Base-by-base conservation (phyloP, 1,140 invertebrate species). In the Hycleus phaleratus region DNA sequence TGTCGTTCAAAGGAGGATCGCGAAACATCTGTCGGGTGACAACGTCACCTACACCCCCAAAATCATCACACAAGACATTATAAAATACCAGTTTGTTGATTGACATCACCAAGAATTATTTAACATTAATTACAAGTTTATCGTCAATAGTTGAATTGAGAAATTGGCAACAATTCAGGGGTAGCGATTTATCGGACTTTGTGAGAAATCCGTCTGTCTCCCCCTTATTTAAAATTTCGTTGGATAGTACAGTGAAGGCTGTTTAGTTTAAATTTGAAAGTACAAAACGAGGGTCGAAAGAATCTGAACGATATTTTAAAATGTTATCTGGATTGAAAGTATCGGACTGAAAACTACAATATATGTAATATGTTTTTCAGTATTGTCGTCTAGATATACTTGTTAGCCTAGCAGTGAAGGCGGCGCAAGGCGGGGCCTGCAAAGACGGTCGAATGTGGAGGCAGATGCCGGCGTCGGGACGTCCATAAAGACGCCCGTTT, bases 241-340 rank as follows among this genome's bases (percentile, higher is more conserved):
- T 32, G 32, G 32, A 32, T 32, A 32, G 32, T 32, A 32, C 32
- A 32, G 32, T 32, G 32, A 5, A 5, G 32, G 32, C 32, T 32
- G 32, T 7, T 32, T 32, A 32, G 32, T 32, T 32, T 32, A 32
- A 32, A 32, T 32, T 32, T 32, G 32, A 32, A 32, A 32, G 32
- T 32, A 32, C 32, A 32, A 32, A 32, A 32, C 32, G 32, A 32
- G 32, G 32, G 32, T 32, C 32, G 52, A 49, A 46, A 56, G 61
- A 59, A 59, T 63, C 49, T 46, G 32, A 46, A 58, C 61, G 54
- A 63, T 63, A 63, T 63, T 63, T 63, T 63, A 63, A 63, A 63
- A 63, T 59, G 61, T 63, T 63, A 63, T 63, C 61, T 42, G 58
- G 50, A 57, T 59, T 48, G 46, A 45, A 56, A 58, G 50, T 62